Evolutionary conservation across 2,888 invertebrate genomes (phyloP).

Genomic region (Melanostoma mellinum): DNA sequence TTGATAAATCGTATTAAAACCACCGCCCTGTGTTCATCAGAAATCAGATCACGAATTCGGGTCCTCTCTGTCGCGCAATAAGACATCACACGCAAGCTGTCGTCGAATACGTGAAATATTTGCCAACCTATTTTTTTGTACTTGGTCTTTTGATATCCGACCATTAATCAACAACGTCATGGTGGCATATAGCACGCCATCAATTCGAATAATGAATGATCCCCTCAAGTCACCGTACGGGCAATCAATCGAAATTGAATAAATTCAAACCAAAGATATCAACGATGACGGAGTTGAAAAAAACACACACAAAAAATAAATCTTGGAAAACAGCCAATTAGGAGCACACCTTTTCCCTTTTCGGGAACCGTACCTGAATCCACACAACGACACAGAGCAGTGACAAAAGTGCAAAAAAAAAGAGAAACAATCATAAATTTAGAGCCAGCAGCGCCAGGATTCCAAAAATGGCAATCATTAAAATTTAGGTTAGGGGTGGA

Average conservation of each 20-base stretch:
- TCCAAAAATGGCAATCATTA: slow-evolving; percentile 69
- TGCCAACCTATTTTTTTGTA: slow-evolving; percentile 41
- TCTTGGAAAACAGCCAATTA: slow-evolving; percentile 71
- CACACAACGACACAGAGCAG: not conserved
- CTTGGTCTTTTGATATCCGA: not conserved
- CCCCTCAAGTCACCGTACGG: slow-evolving; percentile 46
- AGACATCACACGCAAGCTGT: slow-evolving; percentile 58
- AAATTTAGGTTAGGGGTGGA: slow-evolving; percentile 63
- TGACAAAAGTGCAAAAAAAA: not conserved
- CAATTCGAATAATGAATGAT: slow-evolving; percentile 61
- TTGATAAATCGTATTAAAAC: slow-evolving; percentile 45
- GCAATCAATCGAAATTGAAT: slow-evolving; percentile 66
- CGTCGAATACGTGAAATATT: slow-evolving; percentile 53
- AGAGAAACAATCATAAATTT: slow-evolving; percentile 56
- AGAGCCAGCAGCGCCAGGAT: slow-evolving; percentile 35
- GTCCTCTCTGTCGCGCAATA: slow-evolving; percentile 15
- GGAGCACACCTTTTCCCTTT: slow-evolving; percentile 69
- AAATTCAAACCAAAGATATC: slow-evolving; percentile 43
- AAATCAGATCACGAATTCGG: slow-evolving; percentile 39
- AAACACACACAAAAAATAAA: slow-evolving; percentile 10
- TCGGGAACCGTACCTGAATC: slow-evolving; percentile 43
- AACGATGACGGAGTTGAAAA: not conserved
- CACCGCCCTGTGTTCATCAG: slow-evolving; percentile 23
- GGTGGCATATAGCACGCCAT: slow-evolving; percentile 57
- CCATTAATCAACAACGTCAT: slow-evolving; percentile 43